Evolutionary conservation across 2,888 invertebrate genomes (phyloP).

Genomic region (Oscheius sp.): DNA sequence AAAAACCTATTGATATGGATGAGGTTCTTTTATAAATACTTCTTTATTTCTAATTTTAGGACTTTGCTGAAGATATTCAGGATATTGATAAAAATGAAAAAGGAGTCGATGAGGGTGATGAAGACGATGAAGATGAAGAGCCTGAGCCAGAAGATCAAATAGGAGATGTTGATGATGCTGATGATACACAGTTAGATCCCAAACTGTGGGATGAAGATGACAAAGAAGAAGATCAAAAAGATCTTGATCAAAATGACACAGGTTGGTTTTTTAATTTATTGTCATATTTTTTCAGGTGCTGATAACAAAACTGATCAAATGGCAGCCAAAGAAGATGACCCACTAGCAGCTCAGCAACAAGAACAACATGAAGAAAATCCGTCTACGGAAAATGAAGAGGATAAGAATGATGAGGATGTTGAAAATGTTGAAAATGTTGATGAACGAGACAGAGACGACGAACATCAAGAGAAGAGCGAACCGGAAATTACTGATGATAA

Average conservation of each 20-base stretch:
- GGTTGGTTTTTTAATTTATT: conserved; percentile 15
- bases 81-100: conserved; percentile 72
- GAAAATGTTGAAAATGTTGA: conserved; percentile 52
- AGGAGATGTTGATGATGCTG: conserved; percentile 74
- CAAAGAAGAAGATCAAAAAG: conserved; percentile 70
- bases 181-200: conserved; percentile 86
- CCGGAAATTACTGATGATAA: conserved; percentile 68
- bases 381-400: conserved; percentile 71
- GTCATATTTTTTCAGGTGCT: conserved; percentile 36
- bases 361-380: conserved; percentile 84
- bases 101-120: conserved; percentile 76
- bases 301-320: conserved; percentile 58
- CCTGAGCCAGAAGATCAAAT: conserved; percentile 56
- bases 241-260: conserved; percentile 75
- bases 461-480: background rate
- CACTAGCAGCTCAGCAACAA: conserved; percentile 72
- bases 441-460: conserved; percentile 69
- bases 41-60: conserved; percentile 24
- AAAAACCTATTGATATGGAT: conserved; percentile 70
- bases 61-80: conserved; percentile 66
- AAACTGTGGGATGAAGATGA: conserved; percentile 91
- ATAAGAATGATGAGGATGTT: conserved; percentile 72
- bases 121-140: conserved; percentile 71
- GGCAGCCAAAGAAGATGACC: conserved; percentile 73
- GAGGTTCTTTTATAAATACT: conserved; percentile 40